Evolutionary conservation across 1,140 invertebrate species (phyloP).

Genomic region (Hylaeus volcanicus): DNA sequence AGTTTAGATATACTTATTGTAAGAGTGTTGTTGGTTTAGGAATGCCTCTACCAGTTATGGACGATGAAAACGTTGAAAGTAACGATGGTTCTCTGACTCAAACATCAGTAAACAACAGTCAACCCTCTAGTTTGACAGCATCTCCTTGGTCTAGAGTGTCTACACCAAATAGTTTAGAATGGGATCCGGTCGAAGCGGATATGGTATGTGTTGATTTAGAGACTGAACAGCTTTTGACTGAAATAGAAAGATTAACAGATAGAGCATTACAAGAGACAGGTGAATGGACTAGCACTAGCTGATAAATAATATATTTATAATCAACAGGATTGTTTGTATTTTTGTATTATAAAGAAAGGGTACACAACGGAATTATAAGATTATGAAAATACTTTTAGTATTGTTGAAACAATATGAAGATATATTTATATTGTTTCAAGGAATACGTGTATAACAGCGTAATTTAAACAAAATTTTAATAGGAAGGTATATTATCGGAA

Average conservation of each 20-base stretch:
- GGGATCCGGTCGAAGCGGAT: conserved; percentile 81
- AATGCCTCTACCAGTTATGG: conserved; percentile 58
- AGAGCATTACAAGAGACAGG: conserved; percentile 81
- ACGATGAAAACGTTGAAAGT: conserved; percentile 56
- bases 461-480: conserved; percentile 27
- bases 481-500: conserved; percentile 21
- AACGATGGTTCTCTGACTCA: conserved; percentile 60
- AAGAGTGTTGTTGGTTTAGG: conserved; percentile 48
- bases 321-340: conserved; percentile 68
- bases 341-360: conserved; percentile 66
- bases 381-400: conserved; percentile 43
- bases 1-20: not conserved
- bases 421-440: conserved; percentile 55
- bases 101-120: conserved; percentile 69
- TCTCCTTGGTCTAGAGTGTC: conserved; percentile 81
- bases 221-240: conserved; percentile 80
- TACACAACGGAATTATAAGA: conserved; percentile 26
- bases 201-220: conserved; percentile 77
- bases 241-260: conserved; percentile 81
- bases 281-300: conserved; percentile 73
- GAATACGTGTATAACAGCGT: conserved; percentile 42
- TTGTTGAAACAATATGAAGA: conserved; percentile 53
- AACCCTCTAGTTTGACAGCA: conserved; percentile 72
- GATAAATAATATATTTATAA: conserved; percentile 64
- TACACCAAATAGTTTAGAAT: conserved; percentile 82